Evolutionary conservation across 2,888 invertebrate species (phyloP), one percentile per base, ranked within the genome.

Genomic region (Hedya salicella): DNA sequence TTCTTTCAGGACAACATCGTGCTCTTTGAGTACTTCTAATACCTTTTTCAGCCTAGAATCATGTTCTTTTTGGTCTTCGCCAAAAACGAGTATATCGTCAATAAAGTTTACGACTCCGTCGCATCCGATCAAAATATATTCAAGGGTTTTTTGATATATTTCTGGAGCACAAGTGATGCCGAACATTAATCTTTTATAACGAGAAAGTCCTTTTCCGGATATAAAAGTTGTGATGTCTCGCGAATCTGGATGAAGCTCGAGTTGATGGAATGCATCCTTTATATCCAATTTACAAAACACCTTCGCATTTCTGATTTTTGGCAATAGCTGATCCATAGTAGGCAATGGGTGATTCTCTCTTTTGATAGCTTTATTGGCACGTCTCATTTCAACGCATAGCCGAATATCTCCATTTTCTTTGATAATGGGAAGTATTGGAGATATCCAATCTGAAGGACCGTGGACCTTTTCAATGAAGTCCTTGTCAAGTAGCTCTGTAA

Each of bases 281-380:
- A 49, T 13, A 21, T 49, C 30, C 30, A 49, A 49, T 14, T 49
- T 49, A n/a, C 30, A 30, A 14, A 30, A 49, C 3, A 14, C 4
- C 6, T 17, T 48, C 2, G 48, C 48, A 9, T 13, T 25, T 8
- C 25, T 11, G 8, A 49, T 25, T 14, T 53, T 53, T 0, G 53
- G 53, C 6, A 39, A 17, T 9, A 53, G 17, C n/a, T 53, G 36
- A 8, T 53, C 19, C 53, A 53, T 53, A 2, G 53, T 53, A n/a
- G 53, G 74, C 8, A 72, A 19, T 0, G 74, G 73, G 42, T 74
- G 71, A 64, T 71, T 74, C 67, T 75, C 75, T 25, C 74, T 32
- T 0, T 66, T 40, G 6, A 76, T 73, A 4, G 75, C 71, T 5
- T 13, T 16, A 52, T 72, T 74, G 8, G 71, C 72, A 8, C 61